Conservation (phyloP, 2,888 invertebrate genomes). For the Liopterus haemorrhoidalis region DNA sequence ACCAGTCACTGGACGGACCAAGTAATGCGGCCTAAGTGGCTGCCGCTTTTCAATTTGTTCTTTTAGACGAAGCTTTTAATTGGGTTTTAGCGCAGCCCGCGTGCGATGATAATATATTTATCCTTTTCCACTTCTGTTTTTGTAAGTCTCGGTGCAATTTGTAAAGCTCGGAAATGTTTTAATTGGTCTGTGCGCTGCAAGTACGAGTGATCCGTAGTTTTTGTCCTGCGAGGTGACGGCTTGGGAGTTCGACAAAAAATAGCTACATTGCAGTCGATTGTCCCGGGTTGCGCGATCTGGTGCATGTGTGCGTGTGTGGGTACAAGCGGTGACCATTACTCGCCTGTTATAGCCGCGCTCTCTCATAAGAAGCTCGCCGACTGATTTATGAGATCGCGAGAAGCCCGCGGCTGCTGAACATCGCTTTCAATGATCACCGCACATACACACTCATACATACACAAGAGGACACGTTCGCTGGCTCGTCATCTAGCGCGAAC, state of each 20-base stretch:
- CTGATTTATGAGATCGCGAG: slow-evolving; percentile 18
- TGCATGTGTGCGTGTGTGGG: not conserved
- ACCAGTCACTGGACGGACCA: too few species aligned
- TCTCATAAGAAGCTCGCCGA: slow-evolving; percentile 7
- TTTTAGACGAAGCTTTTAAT: too few species aligned
- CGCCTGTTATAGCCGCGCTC: slow-evolving; percentile 15
- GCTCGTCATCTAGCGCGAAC: slow-evolving; percentile 4
- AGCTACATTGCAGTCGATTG: too few species aligned
- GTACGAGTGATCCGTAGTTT: too few species aligned
- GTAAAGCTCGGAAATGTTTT: not conserved
- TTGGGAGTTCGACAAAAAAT: slow-evolving; percentile 21
- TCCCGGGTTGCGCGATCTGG: too few species aligned
- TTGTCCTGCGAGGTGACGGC: slow-evolving; percentile 12
- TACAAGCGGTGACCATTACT: slow-evolving; percentile 12
- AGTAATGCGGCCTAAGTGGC: too few species aligned
- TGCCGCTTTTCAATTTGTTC: too few species aligned
- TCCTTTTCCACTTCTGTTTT: slow-evolving; percentile 10
- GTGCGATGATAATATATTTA: slow-evolving; percentile 34
- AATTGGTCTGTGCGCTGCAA: too few species aligned
- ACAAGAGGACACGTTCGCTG: not conserved
- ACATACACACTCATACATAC: not conserved
- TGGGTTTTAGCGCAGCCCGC: too few species aligned
- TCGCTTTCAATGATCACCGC: not conserved
- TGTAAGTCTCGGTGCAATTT: slow-evolving; percentile 3
- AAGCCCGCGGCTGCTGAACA: slow-evolving; percentile 13